Evolutionary conservation across 2,797 vertebrate genomes (phyloP), one percentile per base, ranked within the genome.

Genomic region (Thunnus albacares): DNA sequence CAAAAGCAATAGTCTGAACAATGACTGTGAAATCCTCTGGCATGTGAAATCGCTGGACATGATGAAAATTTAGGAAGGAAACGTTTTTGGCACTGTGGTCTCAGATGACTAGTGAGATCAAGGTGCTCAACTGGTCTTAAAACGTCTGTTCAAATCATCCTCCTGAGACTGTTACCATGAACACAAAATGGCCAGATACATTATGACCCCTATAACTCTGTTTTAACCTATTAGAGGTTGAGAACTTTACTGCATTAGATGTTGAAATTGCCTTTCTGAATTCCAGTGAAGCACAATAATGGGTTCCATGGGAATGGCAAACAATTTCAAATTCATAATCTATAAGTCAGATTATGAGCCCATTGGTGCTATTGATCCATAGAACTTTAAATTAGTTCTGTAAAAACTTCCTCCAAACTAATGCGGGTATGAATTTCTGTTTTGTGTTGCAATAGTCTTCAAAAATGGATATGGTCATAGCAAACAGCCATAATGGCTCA

Each of bases 331-430:
- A 89, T 86, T 80, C 83, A 76, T 83, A 82, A 87, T 85, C 84
- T 79, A 81, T 83, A 84, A 79, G 22, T 83, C 22, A 33, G n/a
- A 60, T 15, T 75, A 87, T 77, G 79, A 89, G 78, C 79, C 78
- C 85, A 66, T 26, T 28, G 81, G 79, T 71, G 73, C 81, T 75
- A 71, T 81, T 85, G 87, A 88, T 85, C 67, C 74, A 28, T 55
- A 47, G 18, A 94, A 93, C 83, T 87, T 90, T 90, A 89, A 87
- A 92, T 92, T 81, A 87, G 89, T 87, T 93, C 75, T 60, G n/a
- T 56, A 66, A 71, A 68, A 89, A 89, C 66, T 75, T 85, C 22
- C 4, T 71, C 60, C 55, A 84, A 80, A 87, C 5, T 33, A 83
- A 64, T n/a, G 10, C 2, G 0, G 22, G 4, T 41, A 30, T 66